phyloP scores from a whole-genome alignment of 2,888 invertebrate genomes.

The Xanthia icteritia region DNA sequence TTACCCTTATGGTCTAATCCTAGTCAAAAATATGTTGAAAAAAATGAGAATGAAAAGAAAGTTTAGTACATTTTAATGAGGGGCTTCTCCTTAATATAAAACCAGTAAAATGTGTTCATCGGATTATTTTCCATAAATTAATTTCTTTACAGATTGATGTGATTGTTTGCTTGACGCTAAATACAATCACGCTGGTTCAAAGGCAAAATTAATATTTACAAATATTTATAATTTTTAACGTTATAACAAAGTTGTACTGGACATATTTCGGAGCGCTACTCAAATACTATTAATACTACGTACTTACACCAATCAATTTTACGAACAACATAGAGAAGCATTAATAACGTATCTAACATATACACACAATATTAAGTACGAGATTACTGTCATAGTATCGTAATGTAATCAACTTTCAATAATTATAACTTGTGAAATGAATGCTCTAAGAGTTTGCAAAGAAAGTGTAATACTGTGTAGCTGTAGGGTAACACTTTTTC shows the following conservation, averaged over 20 bases:
- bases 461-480: conserved; percentile 45
- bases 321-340: conserved; percentile 53
- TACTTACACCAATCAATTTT: conserved; percentile 27
- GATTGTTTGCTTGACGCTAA: background rate
- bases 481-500: conserved; percentile 34
- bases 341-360: conserved; percentile 47
- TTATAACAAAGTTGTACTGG: background rate
- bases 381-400: conserved; percentile 23
- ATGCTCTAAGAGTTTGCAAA: conserved; percentile 25
- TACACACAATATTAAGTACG: conserved; percentile 25
- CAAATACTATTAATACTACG: conserved; percentile 4
- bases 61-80: conserved; percentile 37
- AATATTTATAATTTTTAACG: background rate
- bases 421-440: conserved; percentile 31
- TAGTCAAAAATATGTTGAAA: conserved; percentile 7
- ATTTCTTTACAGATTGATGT: background rate
- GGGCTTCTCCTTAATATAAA: conserved; percentile 8
- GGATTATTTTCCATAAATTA: no score
- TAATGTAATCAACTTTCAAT: conserved; percentile 22
- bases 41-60: conserved; percentile 8
- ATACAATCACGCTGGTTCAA: background rate
- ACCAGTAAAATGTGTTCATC: conserved; percentile 2
- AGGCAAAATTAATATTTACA: background rate
- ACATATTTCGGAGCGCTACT: conserved; percentile 21
- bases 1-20: conserved; percentile 10